These are phyloP conservation scores for Xiphorhynchus elegans DNA, from an alignment of 2,113 vertebrate genomes.

Conservation along the genomic window DNA sequence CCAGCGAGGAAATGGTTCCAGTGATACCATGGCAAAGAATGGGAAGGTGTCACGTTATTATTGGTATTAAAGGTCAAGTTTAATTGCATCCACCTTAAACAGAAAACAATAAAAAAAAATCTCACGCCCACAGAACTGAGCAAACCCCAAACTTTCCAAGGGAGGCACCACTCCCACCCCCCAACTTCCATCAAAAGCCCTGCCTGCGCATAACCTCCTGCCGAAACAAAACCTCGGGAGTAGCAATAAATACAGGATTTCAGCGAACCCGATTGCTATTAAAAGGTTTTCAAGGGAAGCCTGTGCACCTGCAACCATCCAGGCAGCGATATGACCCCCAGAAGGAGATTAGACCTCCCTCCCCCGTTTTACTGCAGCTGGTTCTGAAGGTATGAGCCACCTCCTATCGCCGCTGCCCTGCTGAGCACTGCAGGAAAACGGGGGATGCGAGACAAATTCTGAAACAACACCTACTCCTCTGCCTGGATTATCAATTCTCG, in stretches of 20 bases:
- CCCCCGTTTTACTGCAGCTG: conserved; percentile 52
- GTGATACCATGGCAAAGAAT: conserved; percentile 42
- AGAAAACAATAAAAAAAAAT: background rate
- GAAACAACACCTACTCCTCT: background rate
- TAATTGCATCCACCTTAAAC: conserved; percentile 12
- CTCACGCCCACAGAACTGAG: background rate
- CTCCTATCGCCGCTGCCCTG: conserved; percentile 19
- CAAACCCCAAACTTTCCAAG: conserved; percentile 39
- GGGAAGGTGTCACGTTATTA: conserved; percentile 30
- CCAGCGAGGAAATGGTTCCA: background rate
- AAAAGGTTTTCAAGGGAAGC: background rate
- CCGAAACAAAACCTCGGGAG: background rate
- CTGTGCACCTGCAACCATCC: background rate
- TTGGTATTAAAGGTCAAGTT: conserved; percentile 62
- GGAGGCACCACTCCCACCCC: conserved; percentile 48
- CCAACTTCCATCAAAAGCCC: conserved; percentile 23
- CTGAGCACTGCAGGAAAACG: conserved; percentile 31
- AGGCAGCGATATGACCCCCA: background rate
- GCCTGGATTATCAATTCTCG: background rate
- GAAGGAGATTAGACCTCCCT: background rate
- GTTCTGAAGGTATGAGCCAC: conserved; percentile 53
- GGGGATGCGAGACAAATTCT: background rate
- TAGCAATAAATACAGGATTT: background rate
- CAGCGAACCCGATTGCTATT: background rate
- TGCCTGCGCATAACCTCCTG: background rate